These are phyloP conservation scores for Camptogramma bilineatum DNA, from an alignment of 2,888 invertebrate genomes.

Conservation along the genomic window DNA sequence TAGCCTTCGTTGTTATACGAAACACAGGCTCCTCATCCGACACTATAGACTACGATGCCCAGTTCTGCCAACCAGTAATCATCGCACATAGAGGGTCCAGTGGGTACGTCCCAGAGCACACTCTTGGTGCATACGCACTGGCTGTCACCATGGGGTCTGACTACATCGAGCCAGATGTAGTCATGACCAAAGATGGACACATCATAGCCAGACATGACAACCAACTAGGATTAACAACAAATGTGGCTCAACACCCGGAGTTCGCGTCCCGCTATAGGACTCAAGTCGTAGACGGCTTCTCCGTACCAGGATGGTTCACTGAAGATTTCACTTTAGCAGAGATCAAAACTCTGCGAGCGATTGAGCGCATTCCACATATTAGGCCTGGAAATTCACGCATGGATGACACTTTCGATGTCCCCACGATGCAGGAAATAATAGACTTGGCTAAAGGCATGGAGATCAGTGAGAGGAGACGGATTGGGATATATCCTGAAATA, in stretches of 20 bases:
- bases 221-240: slow-evolving; percentile 69
- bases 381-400: slow-evolving; percentile 74
- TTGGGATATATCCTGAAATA: slow-evolving; percentile 77
- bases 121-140: slow-evolving; percentile 74
- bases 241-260: slow-evolving; percentile 66
- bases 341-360: slow-evolving; percentile 69
- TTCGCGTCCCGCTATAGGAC: slow-evolving; percentile 68
- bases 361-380: slow-evolving; percentile 70
- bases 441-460: slow-evolving; percentile 72
- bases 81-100: slow-evolving; percentile 78
- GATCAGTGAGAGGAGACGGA: slow-evolving; percentile 60
- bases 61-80: slow-evolving; percentile 66
- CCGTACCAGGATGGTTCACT: slow-evolving; percentile 71
- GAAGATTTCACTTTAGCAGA: slow-evolving; percentile 79
- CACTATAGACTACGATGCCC: slow-evolving; percentile 51
- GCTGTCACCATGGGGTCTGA: slow-evolving; percentile 78
- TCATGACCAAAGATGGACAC: slow-evolving; percentile 74
- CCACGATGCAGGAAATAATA: slow-evolving; percentile 77
- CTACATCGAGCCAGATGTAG: slow-evolving; percentile 77
- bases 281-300: slow-evolving; percentile 64
- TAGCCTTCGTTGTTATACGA: slow-evolving; percentile 44
- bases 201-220: slow-evolving; percentile 77
- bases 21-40: slow-evolving; percentile 35
- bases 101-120: slow-evolving; percentile 78
- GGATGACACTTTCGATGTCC: slow-evolving; percentile 65